Evolutionary conservation across 2,113 vertebrate genomes (phyloP).

Genomic region (Hippolais icterina): DNA sequence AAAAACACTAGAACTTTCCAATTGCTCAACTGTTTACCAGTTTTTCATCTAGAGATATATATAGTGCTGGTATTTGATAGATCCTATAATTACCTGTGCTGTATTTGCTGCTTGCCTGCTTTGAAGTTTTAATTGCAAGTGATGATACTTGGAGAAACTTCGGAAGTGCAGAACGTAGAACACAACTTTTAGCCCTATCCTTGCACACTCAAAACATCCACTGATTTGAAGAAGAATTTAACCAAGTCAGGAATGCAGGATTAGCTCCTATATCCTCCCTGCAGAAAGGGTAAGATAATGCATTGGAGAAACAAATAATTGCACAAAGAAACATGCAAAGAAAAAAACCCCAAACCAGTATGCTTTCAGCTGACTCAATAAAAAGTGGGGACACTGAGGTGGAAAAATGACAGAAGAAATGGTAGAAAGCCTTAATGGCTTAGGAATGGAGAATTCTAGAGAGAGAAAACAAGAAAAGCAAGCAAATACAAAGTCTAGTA

Average conservation of each 20-base stretch:
- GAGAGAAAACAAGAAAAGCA: background rate
- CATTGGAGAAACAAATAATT: background rate
- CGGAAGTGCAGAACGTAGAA: background rate
- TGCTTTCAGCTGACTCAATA: background rate
- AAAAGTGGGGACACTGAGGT: background rate
- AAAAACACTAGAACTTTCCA: background rate
- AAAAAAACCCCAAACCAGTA: background rate
- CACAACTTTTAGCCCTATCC: background rate
- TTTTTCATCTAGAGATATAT: background rate
- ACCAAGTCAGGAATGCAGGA: background rate
- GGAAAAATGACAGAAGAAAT: background rate
- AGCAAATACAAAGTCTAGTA: background rate
- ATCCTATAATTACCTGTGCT: conserved; percentile 31
- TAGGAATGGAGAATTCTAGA: background rate
- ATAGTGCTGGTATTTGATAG: background rate
- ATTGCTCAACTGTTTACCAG: conserved; percentile 21
- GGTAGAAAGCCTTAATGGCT: background rate
- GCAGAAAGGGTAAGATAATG: background rate
- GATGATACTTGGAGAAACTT: background rate
- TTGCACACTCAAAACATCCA: background rate
- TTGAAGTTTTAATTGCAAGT: background rate
- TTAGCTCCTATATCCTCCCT: background rate
- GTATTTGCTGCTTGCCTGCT: background rate
- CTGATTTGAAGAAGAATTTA: background rate
- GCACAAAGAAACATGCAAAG: background rate